Percentiles rank a stretch among this genome's conserved stretches.
These are phyloP conservation scores for Fistularia tabacaria DNA, from an alignment of 2,797 vertebrate species.

Conservation along the genomic window DNA sequence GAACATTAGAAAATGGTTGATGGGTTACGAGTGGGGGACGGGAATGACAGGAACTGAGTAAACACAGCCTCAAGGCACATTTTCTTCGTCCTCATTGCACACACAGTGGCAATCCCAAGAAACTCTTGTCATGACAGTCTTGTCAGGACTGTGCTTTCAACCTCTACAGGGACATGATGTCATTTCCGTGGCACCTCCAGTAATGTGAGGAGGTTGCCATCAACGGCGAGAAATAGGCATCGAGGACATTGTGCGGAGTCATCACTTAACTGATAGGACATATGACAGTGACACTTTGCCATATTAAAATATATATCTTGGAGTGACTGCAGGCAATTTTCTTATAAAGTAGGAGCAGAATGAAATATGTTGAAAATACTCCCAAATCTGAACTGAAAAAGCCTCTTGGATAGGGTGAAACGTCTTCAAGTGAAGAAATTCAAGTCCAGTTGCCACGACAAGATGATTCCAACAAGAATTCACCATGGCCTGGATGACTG, in stretches of 20 bases:
- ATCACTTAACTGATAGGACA: constrained; percentile 35
- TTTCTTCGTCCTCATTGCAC: constrained; percentile 41
- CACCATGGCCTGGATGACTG: no score
- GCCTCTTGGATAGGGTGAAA: no score
- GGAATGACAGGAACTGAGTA: constrained; percentile 52
- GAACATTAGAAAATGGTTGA: constrained; percentile 59
- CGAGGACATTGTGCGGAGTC: constrained; percentile 26
- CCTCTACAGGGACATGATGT: constrained; percentile 66
- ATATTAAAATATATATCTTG: no score
- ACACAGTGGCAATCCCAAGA: constrained; percentile 47
- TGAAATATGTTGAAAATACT: no score
- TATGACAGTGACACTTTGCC: constrained; percentile 1
- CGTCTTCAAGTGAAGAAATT: no score
- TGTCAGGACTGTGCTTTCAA: constrained; percentile 63
- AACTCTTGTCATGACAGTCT: constrained; percentile 68
- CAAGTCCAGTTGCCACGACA: no score
- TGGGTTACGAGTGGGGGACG: constrained; percentile 44
- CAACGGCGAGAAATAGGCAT: constrained; percentile 51
- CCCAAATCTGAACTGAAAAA: no score
- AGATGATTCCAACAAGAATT: no score
- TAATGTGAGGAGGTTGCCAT: constrained; percentile 53
- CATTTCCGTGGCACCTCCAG: constrained; percentile 61
- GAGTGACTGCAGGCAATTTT: no score
- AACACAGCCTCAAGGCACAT: constrained; percentile 49
- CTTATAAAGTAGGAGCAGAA: no score